Evolutionary conservation across 2,797 vertebrate genomes (phyloP), one percentile per base, ranked within the genome.

Genomic region (Dicrostonyx torquatus): DNA sequence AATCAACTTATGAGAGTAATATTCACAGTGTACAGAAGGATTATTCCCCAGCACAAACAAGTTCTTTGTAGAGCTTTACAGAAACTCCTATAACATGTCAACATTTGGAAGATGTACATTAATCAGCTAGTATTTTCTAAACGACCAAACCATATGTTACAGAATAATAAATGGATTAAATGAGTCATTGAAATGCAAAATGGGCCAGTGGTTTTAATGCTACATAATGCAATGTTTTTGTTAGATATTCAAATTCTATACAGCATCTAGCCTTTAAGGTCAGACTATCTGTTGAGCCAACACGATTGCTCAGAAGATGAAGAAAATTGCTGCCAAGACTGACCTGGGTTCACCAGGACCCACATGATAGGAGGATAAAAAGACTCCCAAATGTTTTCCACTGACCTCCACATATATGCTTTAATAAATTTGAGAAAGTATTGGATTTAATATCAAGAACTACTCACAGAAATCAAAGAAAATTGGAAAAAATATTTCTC

Each of bases 81-180:
- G n/a, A 13, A 70, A 70, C 17, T 37, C n/a, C 18, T 70, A n/a
- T 70, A 45, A 94, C 55, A 84, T 62, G 26, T 88, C 55, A 85
- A 6, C 17, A 66, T 87, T 90, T 92, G n/a, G 64, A 76, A 77
- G 8, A 50, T 87, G 6, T 58, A 0, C 24, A 64, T 76, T 89
- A 93, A 55, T 83, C 34, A 43, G 24, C 78, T 24, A 15, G 0
- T 89, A 60, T 82, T 86, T 94, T 91, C 7, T 80, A 94, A n/a
- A 77, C 87, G 68, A 89, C 34, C 26, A 50, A 48, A 3, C 29
- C 45, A 34, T 48, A 0, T 92, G 18, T 93, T 94, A 45, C 22
- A 84, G 75, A 95, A 84, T 78, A 90, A 91, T 89, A 15, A 22
- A 53, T 22, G n/a, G 18, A 26, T 64, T 89, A 91, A 78, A 62